Percentiles rank a stretch among this genome's conserved stretches.
Conservation (phyloP, 2,888 invertebrate species). For the Tenthredo scrophulariae region DNA sequence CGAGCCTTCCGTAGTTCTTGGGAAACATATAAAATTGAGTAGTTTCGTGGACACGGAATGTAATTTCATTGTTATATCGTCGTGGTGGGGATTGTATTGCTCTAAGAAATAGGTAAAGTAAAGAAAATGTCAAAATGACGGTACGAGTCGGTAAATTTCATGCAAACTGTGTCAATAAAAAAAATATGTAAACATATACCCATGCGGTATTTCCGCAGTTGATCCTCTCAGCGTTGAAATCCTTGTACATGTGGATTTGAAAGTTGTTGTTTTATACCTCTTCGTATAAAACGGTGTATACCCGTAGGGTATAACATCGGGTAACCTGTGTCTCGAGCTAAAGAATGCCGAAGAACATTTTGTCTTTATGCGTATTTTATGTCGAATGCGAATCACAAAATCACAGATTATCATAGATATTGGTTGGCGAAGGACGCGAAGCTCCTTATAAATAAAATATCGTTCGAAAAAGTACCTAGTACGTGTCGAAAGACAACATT, state of each 20-base stretch:
- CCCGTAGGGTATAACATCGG: not conserved
- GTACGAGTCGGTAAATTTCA: not conserved
- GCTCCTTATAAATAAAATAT: constrained; percentile 62
- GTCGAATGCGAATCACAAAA: constrained; percentile 47
- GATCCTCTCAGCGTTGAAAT: not conserved
- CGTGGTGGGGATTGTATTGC: too few relatives aligned
- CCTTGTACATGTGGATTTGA: not conserved
- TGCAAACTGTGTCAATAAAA: not conserved
- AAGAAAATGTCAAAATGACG: not conserved
- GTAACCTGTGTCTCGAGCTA: not conserved
- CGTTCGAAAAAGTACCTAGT: not conserved
- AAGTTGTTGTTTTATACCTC: constrained; percentile 18
- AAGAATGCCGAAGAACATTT: not conserved
- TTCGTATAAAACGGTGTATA: not conserved
- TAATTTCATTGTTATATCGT: not conserved
- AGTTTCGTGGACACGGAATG: not conserved
- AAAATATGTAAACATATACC: constrained; percentile 5
- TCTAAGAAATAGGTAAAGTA: not conserved
- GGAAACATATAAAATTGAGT: not conserved
- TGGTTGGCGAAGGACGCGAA: constrained; percentile 57
- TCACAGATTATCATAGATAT: constrained; percentile 66
- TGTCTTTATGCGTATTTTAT: constrained; percentile 13
- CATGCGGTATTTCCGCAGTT: not conserved
- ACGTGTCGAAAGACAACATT: constrained; percentile 6
- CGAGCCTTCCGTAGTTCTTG: not conserved